phyloP scores from a whole-genome alignment of 2,888 invertebrate genomes.

The Ctenicera cuprea region DNA sequence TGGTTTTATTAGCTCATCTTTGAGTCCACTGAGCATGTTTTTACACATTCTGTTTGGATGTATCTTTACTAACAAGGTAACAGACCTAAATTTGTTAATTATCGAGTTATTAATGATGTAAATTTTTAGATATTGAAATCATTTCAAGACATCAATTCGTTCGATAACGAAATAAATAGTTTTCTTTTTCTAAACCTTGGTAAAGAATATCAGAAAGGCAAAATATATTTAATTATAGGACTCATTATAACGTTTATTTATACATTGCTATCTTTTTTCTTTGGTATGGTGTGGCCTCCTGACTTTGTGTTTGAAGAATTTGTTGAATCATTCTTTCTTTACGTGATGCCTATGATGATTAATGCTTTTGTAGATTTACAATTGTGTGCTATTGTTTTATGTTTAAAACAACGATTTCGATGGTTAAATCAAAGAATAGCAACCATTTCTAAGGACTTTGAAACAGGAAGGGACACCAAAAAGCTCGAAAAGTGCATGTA shows the following conservation, averaged over 20 bases:
- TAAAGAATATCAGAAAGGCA: not conserved
- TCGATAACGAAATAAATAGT: not conserved
- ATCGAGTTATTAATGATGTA: too few relatives aligned
- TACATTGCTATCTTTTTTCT: not conserved
- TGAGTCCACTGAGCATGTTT: not conserved
- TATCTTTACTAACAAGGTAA: not conserved
- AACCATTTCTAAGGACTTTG: not conserved
- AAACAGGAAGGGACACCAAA: too few relatives aligned
- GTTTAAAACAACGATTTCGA: conserved; percentile 13
- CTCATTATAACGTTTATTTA: not conserved
- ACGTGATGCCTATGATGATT: not conserved
- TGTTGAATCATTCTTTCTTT: not conserved
- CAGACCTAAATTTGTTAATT: not conserved
- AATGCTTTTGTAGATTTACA: conserved; percentile 21
- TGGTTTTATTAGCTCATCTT: not conserved
- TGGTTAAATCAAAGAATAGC: conserved; percentile 14
- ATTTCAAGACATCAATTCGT: not conserved
- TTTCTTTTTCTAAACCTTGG: not conserved
- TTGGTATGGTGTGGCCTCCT: not conserved
- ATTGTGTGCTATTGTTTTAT: not conserved
- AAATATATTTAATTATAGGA: not conserved
- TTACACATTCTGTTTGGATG: not conserved
- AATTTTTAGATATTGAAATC: not conserved
- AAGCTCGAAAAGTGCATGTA: too few relatives aligned
- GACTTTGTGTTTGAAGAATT: not conserved